phyloP scores from a whole-genome alignment of 2,113 vertebrate genomes.

The Vimba vimba region DNA sequence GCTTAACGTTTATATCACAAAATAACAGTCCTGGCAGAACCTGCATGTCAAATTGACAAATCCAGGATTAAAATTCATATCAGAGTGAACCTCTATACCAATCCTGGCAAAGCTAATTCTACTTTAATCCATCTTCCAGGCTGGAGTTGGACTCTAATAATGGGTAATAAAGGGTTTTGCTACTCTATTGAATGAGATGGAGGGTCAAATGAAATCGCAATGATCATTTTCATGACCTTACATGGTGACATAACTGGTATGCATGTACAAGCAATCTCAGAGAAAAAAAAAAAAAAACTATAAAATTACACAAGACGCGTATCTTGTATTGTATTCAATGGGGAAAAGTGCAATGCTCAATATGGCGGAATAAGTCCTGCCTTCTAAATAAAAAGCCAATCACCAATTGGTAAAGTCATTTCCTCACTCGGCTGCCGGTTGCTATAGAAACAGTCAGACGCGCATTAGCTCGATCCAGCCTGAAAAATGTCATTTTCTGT shows the following conservation, averaged over 20 bases:
- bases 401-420: no score
- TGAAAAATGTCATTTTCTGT: no score
- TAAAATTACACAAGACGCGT: no score
- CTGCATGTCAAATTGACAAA: slow-evolving; percentile 12
- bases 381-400: no score
- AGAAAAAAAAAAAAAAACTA: background rate
- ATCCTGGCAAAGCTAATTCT: slow-evolving; percentile 22
- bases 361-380: no score
- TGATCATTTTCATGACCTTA: background rate
- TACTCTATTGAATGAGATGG: background rate
- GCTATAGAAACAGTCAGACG: no score
- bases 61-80: slow-evolving; percentile 2
- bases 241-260: background rate
- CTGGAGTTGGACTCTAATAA: slow-evolving; percentile 16
- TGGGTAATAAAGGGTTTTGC: background rate
- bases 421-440: no score
- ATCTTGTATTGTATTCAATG: no score
- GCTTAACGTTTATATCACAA: background rate
- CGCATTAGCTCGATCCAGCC: no score
- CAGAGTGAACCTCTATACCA: slow-evolving; percentile 2
- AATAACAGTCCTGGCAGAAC: background rate
- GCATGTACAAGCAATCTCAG: background rate
- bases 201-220: background rate
- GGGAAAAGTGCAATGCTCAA: no score
- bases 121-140: background rate